phyloP scores from a whole-genome alignment of 2,113 vertebrate species.

The Periophthalmus modestus region DNA sequence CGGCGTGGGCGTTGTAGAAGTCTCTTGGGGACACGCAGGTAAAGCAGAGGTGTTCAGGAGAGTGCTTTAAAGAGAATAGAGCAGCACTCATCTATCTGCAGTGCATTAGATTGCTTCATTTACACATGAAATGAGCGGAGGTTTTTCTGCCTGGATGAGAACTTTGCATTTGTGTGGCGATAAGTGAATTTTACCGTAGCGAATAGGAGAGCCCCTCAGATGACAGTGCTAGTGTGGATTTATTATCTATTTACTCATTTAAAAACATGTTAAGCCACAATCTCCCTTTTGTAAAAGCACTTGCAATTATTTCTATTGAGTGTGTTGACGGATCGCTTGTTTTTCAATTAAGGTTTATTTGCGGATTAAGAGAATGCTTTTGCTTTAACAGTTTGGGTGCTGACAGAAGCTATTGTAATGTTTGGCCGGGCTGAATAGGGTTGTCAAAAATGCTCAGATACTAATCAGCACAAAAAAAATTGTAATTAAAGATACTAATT shows the following conservation, averaged over 20 bases:
- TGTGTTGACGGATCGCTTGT: neutral
- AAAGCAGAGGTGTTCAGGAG: slow-evolving; percentile 1
- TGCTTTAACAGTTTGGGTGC: neutral
- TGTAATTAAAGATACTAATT: too few species aligned
- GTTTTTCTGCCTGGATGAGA: slow-evolving; percentile 33
- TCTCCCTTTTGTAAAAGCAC: slow-evolving; percentile 14
- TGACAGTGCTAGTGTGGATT: slow-evolving; percentile 20
- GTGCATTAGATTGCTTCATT: slow-evolving; percentile 32
- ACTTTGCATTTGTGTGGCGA: slow-evolving; percentile 29
- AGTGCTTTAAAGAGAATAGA: slow-evolving; percentile 27
- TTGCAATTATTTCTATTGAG: slow-evolving; percentile 8
- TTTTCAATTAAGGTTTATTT: neutral
- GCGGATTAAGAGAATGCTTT: neutral
- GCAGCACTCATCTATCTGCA: slow-evolving; percentile 30
- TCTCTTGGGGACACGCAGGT: slow-evolving; percentile 3
- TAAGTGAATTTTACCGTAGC: slow-evolving; percentile 28
- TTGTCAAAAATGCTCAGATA: neutral
- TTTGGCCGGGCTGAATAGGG: neutral
- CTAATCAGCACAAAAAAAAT: neutral
- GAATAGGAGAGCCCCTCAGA: slow-evolving; percentile 6
- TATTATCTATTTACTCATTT: slow-evolving; percentile 24
- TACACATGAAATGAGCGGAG: slow-evolving; percentile 38
- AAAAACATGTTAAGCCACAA: slow-evolving; percentile 5
- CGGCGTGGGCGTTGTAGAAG: neutral
- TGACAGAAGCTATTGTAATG: neutral